phyloP scores from a whole-genome alignment of 2,888 invertebrate species.

The Heliconius ismenius region DNA sequence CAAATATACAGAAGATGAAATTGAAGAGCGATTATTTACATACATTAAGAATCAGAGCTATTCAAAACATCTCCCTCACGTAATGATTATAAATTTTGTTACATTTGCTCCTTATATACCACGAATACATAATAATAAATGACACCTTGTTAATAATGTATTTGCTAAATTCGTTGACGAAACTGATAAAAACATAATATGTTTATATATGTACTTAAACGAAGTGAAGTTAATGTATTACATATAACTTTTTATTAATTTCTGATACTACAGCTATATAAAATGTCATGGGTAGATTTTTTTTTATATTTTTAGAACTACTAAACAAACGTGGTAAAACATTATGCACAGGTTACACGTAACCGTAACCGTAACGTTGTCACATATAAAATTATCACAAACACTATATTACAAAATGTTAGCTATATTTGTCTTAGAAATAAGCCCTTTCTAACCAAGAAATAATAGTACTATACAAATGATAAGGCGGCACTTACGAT shows the following conservation, averaged over 20 bases:
- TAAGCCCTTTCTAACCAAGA: neutral
- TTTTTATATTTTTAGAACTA: too few species aligned
- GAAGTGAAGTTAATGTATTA: too few species aligned
- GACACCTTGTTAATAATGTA: too few species aligned
- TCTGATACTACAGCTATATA: too few species aligned
- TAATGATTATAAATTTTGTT: conserved; percentile 49
- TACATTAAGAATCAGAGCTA: conserved; percentile 61
- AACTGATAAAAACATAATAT: too few species aligned
- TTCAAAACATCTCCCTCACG: conserved; percentile 51
- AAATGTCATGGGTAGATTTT: too few species aligned
- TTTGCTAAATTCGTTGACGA: too few species aligned
- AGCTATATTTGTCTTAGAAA: neutral
- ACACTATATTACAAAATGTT: neutral
- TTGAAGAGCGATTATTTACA: conserved; percentile 56
- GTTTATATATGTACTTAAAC: too few species aligned
- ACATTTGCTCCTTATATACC: conserved; percentile 42
- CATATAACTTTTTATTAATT: too few species aligned
- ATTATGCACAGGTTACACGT: too few species aligned
- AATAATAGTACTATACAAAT: neutral
- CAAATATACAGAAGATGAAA: conserved; percentile 40
- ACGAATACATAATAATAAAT: neutral
- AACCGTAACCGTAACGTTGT: neutral
- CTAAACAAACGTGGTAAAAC: too few species aligned
- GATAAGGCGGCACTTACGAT: conserved; percentile 19
- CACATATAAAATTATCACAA: neutral